Evolutionary conservation across 1,140 invertebrate species (phyloP).

Genomic region (Aphis gossypii): DNA sequence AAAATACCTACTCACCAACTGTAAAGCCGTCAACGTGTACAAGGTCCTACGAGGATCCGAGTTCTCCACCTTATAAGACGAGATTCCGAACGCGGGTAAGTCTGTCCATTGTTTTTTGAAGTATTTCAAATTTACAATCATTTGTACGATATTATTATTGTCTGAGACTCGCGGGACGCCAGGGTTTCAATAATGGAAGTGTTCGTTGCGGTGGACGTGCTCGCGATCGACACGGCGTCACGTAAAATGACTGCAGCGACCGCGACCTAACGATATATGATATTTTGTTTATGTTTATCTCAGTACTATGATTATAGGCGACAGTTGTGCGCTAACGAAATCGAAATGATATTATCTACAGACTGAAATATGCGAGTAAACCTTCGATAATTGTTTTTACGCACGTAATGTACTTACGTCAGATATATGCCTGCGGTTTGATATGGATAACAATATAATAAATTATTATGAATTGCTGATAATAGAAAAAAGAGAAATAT

Average conservation of each 20-base stretch:
- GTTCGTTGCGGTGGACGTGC: background rate
- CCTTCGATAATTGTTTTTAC: background rate
- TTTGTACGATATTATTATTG: background rate
- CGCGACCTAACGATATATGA: background rate
- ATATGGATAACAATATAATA: background rate
- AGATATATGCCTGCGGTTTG: background rate
- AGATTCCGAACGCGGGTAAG: background rate
- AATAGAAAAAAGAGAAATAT: background rate
- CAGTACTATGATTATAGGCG: background rate
- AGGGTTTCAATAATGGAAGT: background rate
- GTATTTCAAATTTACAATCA: constrained; percentile 20
- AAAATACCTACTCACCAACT: background rate
- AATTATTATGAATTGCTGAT: background rate
- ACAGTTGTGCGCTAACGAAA: background rate
- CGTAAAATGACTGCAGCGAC: background rate
- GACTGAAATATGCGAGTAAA: background rate
- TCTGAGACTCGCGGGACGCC: background rate
- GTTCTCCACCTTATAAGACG: background rate
- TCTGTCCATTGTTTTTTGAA: background rate
- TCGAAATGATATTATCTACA: background rate
- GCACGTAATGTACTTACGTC: background rate
- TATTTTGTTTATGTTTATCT: background rate
- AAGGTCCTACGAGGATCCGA: background rate
- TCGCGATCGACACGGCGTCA: background rate
- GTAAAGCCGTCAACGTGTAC: background rate